Base-by-base conservation (phyloP, 2,888 invertebrate species). In the Synanthedon tipuliformis region DNA sequence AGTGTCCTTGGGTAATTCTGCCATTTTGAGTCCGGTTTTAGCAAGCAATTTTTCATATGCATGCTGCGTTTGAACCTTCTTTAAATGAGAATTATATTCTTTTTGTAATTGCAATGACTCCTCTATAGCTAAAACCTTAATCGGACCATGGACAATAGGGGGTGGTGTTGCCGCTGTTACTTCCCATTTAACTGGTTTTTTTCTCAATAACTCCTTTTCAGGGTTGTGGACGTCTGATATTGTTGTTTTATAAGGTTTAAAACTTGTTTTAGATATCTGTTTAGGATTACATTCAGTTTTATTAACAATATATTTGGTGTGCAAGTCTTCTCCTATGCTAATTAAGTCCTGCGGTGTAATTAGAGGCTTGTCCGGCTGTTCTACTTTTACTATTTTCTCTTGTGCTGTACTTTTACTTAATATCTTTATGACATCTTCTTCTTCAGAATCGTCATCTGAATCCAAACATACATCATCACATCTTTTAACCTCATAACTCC, bases 111-210 rank as follows among this genome's bases (percentile, higher is more conserved):
- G 77, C 4, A 91, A 68, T 1, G 91, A 91, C 61, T 91, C 90
- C 54, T 88, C 85, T 52, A 91, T 68, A 51, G 75, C 77, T 52
- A 91, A 68, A 12, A 81, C 57, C 73, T 90, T 89, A 2, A 79
- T 82, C 41, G 89, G 81, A 52, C 89, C 89, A 62, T 90, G 88
- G 48, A 90, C 64, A 48, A 82, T 88, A 1, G 85, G 82, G 0
- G 91, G 91, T 45, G 91, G 91, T 7, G 91, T 90, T 5, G 91
- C 91, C 12, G 91, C 89, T 1, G 91, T 91, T 4, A 89, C 81
- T 72, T 91, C 91, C 90, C 91, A 90, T 61, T 89, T 61, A 66
- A 87, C 88, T 59, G 83, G 74, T 60, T 83, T 88, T 54, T 86
- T 88, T 40, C 89, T 75, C 1, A 65, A 55, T 51, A 82, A 80